Conservation (phyloP, 2,113 vertebrate genomes). For the Antechinus stuartii region DNA sequence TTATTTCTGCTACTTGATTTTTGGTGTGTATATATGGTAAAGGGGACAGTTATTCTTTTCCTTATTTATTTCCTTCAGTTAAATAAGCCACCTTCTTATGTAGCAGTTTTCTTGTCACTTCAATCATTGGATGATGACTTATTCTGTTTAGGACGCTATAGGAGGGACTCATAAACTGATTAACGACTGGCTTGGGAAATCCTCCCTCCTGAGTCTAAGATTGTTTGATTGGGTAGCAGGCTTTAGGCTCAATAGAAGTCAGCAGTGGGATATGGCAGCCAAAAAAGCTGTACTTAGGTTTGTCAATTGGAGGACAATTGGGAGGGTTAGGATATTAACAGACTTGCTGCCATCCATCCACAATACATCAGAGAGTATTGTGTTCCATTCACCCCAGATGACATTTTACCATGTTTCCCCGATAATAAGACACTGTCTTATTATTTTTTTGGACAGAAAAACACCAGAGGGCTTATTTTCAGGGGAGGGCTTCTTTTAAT, state of each 20-base stretch:
- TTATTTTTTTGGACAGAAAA: too few species aligned
- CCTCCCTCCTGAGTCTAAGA: background rate
- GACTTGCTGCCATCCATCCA: background rate
- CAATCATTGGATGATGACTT: background rate
- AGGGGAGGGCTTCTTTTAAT: too few species aligned
- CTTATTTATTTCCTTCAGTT: background rate
- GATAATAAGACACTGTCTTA: too few species aligned
- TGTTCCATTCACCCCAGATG: background rate
- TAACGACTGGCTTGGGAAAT: background rate
- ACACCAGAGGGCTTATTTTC: too few species aligned
- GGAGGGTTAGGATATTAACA: background rate
- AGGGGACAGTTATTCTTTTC: background rate
- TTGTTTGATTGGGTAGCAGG: background rate
- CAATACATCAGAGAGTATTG: background rate
- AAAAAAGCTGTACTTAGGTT: background rate
- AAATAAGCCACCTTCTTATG: background rate
- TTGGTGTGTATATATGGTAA: background rate
- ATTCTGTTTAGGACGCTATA: background rate
- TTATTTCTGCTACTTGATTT: background rate
- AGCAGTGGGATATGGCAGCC: background rate
- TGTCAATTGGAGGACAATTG: background rate
- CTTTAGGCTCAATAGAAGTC: background rate
- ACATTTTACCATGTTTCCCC: background rate
- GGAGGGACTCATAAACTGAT: background rate
- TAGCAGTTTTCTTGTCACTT: background rate